phyloP scores from a whole-genome alignment of 2,797 vertebrate species.

The Harpagifer antarcticus region DNA sequence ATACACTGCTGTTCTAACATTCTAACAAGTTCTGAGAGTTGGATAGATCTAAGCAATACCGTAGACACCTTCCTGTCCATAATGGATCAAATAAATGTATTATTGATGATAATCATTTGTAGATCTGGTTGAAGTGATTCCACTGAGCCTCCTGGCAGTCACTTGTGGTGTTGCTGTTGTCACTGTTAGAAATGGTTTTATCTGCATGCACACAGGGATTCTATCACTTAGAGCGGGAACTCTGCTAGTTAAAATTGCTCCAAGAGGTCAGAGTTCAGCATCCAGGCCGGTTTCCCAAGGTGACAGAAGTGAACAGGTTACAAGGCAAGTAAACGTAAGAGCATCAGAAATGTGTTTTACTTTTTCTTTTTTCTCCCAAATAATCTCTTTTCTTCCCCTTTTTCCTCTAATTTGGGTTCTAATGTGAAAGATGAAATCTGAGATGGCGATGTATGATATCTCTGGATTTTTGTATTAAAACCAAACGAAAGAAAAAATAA shows the following conservation, averaged over 20 bases:
- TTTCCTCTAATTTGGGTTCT: constrained; percentile 78
- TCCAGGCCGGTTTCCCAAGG: constrained; percentile 37
- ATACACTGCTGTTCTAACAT: constrained; percentile 64
- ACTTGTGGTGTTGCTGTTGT: constrained; percentile 41
- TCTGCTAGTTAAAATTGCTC: constrained; percentile 31
- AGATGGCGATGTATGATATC: constrained; percentile 85
- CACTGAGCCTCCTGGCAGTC: constrained; percentile 35
- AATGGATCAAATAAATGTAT: constrained; percentile 29
- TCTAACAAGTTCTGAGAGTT: constrained; percentile 56
- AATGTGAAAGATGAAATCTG: constrained; percentile 83
- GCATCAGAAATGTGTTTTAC: constrained; percentile 54
- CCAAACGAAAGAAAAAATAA: constrained; percentile 67
- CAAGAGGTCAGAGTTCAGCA: constrained; percentile 50
- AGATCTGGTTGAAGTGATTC: constrained; percentile 40
- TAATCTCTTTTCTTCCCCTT: constrained; percentile 60
- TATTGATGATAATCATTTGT: constrained; percentile 24
- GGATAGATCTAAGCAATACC: constrained; percentile 78
- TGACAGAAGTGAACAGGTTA: constrained; percentile 49
- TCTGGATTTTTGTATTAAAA: constrained; percentile 87
- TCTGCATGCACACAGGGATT: constrained; percentile 57
- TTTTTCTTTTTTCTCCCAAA: constrained; percentile 29
- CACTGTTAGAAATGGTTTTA: constrained; percentile 52
- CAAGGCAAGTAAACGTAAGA: constrained; percentile 36
- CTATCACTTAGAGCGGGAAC: constrained; percentile 25
- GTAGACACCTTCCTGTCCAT: constrained; percentile 57